Evolutionary conservation across 2,888 invertebrate genomes (phyloP), one percentile per base, ranked within the genome.

Genomic region (Catocala fraxini): DNA sequence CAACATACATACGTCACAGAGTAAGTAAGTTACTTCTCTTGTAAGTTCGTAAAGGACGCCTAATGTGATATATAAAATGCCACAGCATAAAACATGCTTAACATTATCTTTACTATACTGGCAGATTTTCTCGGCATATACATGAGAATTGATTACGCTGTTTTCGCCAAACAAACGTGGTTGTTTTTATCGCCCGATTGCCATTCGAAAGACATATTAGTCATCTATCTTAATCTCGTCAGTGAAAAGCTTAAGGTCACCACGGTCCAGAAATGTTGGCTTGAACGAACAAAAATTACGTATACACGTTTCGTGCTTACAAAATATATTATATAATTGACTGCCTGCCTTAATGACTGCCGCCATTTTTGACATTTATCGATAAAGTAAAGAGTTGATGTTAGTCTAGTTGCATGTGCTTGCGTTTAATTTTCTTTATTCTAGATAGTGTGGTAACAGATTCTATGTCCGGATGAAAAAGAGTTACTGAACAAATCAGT

Each of bases 311-410:
- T 60, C n/a, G 49, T 61, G 45, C 7, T 51, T 53, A 43, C 56
- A 64, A 15, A 42, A 15, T n/a, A 48, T 13, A 59, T 41, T 65
- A 11, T 47, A 51, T 46, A 67, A 62, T 59, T 61, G 57, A 41
- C 42, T 63, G 42, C 45, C 45, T 45, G 11, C 63, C 65, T 65
- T 54, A 63, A 56, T 63, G 67, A 65, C 68, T 55, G 70, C 67
- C 51, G 70, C 60, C 64, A 7, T 6, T 39, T 74, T 72, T 65
- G 64, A 71, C 66, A 69, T 65, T 73, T 69, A 66, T 73, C 59
- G 59, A 63, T 69, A 59, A 56, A 70, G 64, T 61, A 68, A 71
- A 39, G 6, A 39, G 35, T 9, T 9, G 6, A 0, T 39, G 1
- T 25, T 25, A 4, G 25, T 25, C 25, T 25, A 39, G 7, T 39